phyloP scores from a whole-genome alignment of 2,888 invertebrate genomes.

The Hydrotaea diabolus region DNA sequence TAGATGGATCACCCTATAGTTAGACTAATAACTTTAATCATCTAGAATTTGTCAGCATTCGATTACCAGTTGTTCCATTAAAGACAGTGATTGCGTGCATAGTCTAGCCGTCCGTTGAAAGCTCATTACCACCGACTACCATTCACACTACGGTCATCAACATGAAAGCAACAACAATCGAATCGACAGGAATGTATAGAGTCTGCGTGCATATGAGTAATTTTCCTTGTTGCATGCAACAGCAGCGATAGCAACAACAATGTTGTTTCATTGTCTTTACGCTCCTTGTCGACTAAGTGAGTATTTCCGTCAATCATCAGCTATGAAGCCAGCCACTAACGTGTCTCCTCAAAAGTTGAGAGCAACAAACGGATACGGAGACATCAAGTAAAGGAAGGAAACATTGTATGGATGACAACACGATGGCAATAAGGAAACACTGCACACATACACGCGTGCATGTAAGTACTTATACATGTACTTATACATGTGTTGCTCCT shows the following conservation, averaged over 20 bases:
- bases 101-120: too few species aligned
- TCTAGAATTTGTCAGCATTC: too few species aligned
- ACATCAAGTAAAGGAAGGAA: not conserved
- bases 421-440: not conserved
- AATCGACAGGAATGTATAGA: too few species aligned
- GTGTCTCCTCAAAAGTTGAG: constrained; percentile 44
- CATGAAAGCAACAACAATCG: too few species aligned
- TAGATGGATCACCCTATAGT: too few species aligned
- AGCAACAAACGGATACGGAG: not conserved
- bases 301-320: constrained; percentile 61
- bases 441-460: not conserved
- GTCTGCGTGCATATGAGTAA: not conserved
- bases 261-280: constrained; percentile 8
- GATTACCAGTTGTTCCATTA: too few species aligned
- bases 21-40: too few species aligned
- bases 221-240: constrained; percentile 17
- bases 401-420: not conserved
- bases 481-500: too few species aligned
- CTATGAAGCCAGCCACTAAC: constrained; percentile 50
- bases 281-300: constrained; percentile 46
- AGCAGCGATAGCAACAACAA: not conserved
- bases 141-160: too few species aligned
- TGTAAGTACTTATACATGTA: not conserved
- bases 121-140: too few species aligned
- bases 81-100: too few species aligned